Conservation (phyloP, 2,797 vertebrate genomes). For the Petrocephalus schoutedeni region DNA sequence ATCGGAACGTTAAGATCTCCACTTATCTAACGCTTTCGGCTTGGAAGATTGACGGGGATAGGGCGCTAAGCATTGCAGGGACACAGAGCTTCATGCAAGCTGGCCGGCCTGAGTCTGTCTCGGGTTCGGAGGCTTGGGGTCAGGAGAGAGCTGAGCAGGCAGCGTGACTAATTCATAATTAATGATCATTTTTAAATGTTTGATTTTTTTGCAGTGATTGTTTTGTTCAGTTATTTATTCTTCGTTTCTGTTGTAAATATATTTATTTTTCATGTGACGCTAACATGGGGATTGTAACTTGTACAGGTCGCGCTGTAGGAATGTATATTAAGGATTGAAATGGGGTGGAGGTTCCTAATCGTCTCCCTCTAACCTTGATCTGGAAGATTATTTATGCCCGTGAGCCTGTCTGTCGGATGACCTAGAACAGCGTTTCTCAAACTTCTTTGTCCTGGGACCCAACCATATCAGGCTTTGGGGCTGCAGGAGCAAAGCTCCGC, state of each 20-base stretch:
- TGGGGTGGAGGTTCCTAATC: slow-evolving; percentile 69
- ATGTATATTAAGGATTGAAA: slow-evolving; percentile 77
- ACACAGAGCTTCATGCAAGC: background rate
- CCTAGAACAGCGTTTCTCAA: no score
- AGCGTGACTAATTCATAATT: slow-evolving; percentile 41
- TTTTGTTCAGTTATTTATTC: slow-evolving; percentile 91
- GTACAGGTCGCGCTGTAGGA: slow-evolving; percentile 96
- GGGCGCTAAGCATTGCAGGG: background rate
- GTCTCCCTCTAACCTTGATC: slow-evolving; percentile 45
- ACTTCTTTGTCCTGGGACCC: no score
- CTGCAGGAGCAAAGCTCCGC: no score
- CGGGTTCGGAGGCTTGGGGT: background rate
- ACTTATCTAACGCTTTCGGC: background rate
- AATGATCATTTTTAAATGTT: slow-evolving; percentile 60
- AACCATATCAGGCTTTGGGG: no score
- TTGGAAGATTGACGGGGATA: background rate
- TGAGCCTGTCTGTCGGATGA: slow-evolving; percentile 30
- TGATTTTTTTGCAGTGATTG: slow-evolving; percentile 83
- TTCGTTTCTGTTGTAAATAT: slow-evolving; percentile 89
- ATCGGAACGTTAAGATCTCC: background rate
- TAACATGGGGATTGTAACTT: slow-evolving; percentile 92
- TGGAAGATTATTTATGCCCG: slow-evolving; percentile 42
- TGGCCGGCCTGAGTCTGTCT: background rate
- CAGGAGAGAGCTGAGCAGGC: slow-evolving; percentile 64
- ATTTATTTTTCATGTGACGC: slow-evolving; percentile 97